A percentile compares a stretch with the other conserved stretches of the same genome.
These are phyloP conservation scores for Protonemura montana DNA, from an alignment of 2,888 invertebrate species.

Conservation along the genomic window DNA sequence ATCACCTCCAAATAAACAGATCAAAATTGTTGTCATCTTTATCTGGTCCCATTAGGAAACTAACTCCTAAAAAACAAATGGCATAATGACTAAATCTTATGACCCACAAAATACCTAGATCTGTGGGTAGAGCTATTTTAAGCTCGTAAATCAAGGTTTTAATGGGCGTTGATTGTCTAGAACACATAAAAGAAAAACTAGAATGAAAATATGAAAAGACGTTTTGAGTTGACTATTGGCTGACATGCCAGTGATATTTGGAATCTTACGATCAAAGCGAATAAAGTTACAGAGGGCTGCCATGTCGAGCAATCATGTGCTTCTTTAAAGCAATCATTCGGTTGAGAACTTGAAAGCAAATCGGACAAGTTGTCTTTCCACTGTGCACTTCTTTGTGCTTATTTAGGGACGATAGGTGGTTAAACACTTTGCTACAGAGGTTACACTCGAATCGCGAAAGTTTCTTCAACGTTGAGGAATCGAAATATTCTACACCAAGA, in stretches of 20 bases:
- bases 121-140: no score
- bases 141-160: no score
- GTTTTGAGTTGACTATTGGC: neutral
- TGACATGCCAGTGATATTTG: neutral
- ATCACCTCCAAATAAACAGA: no score
- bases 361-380: conserved; percentile 70
- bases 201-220: neutral
- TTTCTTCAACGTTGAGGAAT: conserved; percentile 5
- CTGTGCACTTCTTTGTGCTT: conserved; percentile 70
- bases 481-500: conserved; percentile 23
- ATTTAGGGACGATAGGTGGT: conserved; percentile 69
- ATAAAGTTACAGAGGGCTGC: neutral
- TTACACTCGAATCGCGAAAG: conserved; percentile 58
- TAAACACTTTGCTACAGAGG: conserved; percentile 68
- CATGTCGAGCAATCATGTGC: conserved; percentile 37
- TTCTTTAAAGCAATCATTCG: conserved; percentile 42
- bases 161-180: no score
- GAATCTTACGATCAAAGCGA: neutral
- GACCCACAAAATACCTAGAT: no score
- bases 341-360: conserved; percentile 66
- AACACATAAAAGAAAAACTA: neutral
- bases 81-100: no score
- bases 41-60: no score
- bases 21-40: no score
- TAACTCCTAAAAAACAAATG: no score